These are phyloP conservation scores for Drosophila limbata DNA, from an alignment of 2,888 invertebrate species.

Conservation along the genomic window DNA sequence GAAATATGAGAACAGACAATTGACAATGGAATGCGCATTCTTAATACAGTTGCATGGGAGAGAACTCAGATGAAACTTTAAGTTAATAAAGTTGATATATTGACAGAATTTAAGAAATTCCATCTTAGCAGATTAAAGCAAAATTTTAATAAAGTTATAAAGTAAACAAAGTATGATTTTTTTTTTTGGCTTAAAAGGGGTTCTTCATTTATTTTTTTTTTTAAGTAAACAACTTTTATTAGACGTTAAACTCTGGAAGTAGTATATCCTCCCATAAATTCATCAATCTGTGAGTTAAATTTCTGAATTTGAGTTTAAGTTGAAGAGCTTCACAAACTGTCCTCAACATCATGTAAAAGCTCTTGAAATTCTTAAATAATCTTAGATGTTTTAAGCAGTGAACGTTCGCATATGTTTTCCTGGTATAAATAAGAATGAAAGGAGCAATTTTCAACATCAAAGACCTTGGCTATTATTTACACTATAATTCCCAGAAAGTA, in stretches of 20 bases:
- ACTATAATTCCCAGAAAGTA: conserved; percentile 7
- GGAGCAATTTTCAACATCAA: conserved; percentile 20
- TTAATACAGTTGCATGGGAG: conserved; percentile 9
- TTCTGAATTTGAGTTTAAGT: no score
- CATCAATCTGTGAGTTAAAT: background rate
- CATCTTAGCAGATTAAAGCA: no score
- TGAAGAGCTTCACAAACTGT: no score
- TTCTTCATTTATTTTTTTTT: no score
- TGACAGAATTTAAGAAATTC: background rate
- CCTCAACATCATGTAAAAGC: background rate
- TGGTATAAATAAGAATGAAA: background rate
- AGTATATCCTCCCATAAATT: background rate
- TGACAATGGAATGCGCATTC: conserved; percentile 36
- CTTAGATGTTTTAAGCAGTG: conserved; percentile 1
- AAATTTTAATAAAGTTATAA: no score
- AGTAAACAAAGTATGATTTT: no score
- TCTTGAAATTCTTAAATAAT: background rate
- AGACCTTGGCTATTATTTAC: conserved; percentile 20
- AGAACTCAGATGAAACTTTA: conserved; percentile 6
- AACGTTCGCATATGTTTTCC: conserved; percentile 7
- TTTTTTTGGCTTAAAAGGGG: no score
- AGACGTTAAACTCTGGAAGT: background rate
- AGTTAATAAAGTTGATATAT: conserved; percentile 25
- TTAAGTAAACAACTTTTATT: background rate
- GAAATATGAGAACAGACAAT: conserved; percentile 64